A percentile compares a stretch with the other conserved stretches of the same genome.
phyloP scores from a whole-genome alignment of 2,888 invertebrate species.

The Pammene aurita region DNA sequence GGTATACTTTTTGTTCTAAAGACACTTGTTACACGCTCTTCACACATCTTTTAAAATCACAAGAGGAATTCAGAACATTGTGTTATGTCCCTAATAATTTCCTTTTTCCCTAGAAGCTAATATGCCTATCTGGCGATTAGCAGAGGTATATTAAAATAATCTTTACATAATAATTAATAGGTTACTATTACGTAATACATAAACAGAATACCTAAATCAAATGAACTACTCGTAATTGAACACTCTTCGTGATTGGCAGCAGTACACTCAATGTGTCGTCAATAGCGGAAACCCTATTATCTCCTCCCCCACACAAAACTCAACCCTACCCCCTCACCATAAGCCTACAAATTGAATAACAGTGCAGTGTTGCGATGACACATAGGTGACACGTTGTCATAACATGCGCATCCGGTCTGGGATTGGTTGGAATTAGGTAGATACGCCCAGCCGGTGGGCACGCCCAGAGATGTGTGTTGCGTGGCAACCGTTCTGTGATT shows the following conservation, averaged over 20 bases:
- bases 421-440: constrained; percentile 59
- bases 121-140: no score
- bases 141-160: no score
- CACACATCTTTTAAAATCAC: no score
- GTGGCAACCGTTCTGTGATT: constrained; percentile 50
- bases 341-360: constrained; percentile 45
- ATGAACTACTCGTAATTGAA: background rate
- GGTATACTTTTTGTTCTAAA: no score
- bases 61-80: no score
- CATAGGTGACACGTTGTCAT: constrained; percentile 73
- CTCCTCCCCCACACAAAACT: constrained; percentile 44
- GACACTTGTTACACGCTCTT: no score
- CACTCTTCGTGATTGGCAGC: constrained; percentile 22
- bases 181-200: no score
- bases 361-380: constrained; percentile 55
- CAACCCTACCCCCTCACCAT: constrained; percentile 26
- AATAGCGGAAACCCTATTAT: constrained; percentile 61
- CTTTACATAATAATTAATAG: no score
- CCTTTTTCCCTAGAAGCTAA: no score
- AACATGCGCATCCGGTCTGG: constrained; percentile 69
- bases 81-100: no score
- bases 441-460: no score
- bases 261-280: constrained; percentile 40
- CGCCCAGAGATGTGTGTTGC: constrained; percentile 52
- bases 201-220: no score